phyloP scores from a whole-genome alignment of 2,797 vertebrate genomes.

The Smutsia temminckii region DNA sequence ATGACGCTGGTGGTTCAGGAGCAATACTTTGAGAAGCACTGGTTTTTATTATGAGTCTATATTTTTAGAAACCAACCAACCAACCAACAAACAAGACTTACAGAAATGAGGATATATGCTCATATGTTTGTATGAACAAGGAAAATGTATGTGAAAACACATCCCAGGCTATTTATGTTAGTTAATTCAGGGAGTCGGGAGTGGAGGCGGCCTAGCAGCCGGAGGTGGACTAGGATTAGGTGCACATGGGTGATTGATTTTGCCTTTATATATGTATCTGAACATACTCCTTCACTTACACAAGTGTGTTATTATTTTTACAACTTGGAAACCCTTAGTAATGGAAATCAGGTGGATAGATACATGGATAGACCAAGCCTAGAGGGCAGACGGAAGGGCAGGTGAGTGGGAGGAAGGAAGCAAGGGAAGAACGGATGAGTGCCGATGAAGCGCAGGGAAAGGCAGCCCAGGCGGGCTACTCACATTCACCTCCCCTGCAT shows the following conservation, averaged over 20 bases:
- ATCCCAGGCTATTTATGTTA: not conserved
- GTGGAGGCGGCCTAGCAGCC: not conserved
- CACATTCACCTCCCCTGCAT: rapidly evolving
- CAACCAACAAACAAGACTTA: not conserved
- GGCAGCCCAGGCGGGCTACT: not conserved
- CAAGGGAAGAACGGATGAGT: not conserved
- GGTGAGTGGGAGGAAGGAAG: not conserved
- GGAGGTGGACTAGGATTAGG: too few relatives aligned
- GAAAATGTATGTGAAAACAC: not conserved
- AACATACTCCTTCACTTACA: not conserved
- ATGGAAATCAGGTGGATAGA: not conserved
- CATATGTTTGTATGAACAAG: not conserved
- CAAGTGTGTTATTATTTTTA: not conserved
- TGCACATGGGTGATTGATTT: not conserved
- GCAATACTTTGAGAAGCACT: not conserved
- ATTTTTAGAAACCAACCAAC: not conserved
- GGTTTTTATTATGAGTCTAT: not conserved
- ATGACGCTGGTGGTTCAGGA: not conserved
- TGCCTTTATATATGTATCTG: not conserved
- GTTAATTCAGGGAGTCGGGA: not conserved
- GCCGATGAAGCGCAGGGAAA: not conserved
- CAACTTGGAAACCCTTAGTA: slow-evolving; percentile 9
- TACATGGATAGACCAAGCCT: not conserved
- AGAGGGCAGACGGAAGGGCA: not conserved
- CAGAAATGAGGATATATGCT: not conserved